Evolutionary conservation across 2,113 vertebrate species (phyloP), one percentile per base, ranked within the genome.

Genomic region (Lates calcarifer): DNA sequence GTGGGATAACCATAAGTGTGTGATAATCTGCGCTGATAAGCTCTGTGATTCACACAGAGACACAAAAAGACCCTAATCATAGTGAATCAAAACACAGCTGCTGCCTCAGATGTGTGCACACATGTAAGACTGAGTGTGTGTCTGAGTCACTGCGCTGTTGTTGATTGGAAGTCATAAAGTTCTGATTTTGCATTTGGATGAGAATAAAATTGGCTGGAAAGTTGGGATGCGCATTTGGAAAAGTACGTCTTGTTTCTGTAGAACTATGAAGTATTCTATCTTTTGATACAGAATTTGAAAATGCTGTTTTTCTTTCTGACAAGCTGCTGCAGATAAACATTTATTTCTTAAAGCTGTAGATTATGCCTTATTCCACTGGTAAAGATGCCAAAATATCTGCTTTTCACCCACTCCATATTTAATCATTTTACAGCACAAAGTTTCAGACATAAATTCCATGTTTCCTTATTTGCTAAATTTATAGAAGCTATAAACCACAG

Each of bases 81-180:
- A 49, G 33, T 8, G 47, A 84, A 92, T 86, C 80, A 89, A 83
- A 91, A 89, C 89, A 89, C 89, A 91, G 91, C 90, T 93, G 90
- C 83, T 81, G 60, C 61, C 47, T 74, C 72, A 24, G 26, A 70
- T 79, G 84, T 62, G 51, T 74, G 66, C 15, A 22, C 22, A 12
- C 9, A 28, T 55, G 8, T 47, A 13, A n/a, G 6, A 31, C 64
- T 53, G 58, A 60, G 68, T 79, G 64, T 18, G 4, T 47, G 51
- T 49, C 3, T 60, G 76, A 56, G 60, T 90, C 51, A 66, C 20
- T 70, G 51, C 63, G 66, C 56, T 63, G 47, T 12, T 49, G 66
- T 35, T 81, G 78, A 88, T 81, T 82, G 39, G 47, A 69, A 81
- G 61, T 74, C 66, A n/a, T n/a, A 83, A 78, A 79, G 57, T 74